Base-by-base conservation (phyloP, 2,797 vertebrate genomes). In the Pseudochirops cupreus region DNA sequence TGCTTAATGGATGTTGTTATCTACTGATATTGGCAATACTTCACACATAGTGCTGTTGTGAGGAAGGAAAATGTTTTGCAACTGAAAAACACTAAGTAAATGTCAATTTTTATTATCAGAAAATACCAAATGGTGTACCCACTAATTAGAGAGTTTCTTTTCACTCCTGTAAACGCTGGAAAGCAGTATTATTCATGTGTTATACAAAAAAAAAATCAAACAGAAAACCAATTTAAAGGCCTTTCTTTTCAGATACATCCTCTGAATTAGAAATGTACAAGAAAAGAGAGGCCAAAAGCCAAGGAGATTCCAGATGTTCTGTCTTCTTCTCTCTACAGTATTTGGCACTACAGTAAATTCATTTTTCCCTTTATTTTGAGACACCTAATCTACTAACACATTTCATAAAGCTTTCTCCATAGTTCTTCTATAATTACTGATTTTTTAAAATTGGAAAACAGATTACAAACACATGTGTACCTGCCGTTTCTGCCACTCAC, bases 401-500 rank as follows among this genome's bases (percentile, higher is more conserved):
- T 90, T 94, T n/a, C 57, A 28, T 54, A 58, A 10, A 93, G 62
- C 59, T 31, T 56, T 82, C 92, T 96, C 53, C 18, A 46, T 5
- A 12, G 0, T 16, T 54, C 9, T 54, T 91, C 18, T 21, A 31
- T 55, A 29, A 54, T 29, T 16, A 2, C 16, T n/a, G 24, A 29
- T 0, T 0, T 16, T 1, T 52, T 57, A 54, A 29, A 13, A n/a
- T 39, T 1, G 1, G 6, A 55, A 54, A 87, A 6, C 0, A 7
- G 87, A 92, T 0, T 16, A 9, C 6, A 5, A 3, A 53, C 0
- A 7, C 0, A 0, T 50, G 10, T 91, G 5, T 57, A 91, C 91
- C 21, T 10, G 31, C 50, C 0, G 2, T 0, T 0, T 93, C 29
- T 13, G 52, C 4, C n/a, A 97, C 99, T 98, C 93, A 99, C 99